Evolutionary conservation across 2,113 vertebrate species (phyloP).

Genomic region (Toxotes chatareus): DNA sequence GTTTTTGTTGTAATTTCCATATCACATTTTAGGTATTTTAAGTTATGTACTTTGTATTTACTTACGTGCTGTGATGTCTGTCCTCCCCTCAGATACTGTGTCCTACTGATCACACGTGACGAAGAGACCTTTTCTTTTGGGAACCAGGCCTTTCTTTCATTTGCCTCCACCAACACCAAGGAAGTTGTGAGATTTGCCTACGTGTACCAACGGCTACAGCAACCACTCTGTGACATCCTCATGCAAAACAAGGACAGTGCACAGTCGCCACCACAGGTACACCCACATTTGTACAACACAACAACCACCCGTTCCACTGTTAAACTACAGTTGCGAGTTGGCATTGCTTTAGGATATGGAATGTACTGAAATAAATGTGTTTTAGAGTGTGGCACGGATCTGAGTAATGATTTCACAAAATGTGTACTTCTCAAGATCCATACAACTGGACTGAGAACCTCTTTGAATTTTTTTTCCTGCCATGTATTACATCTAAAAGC

Average conservation of each 20-base stretch:
- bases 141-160: conserved; percentile 90
- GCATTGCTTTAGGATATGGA: not conserved
- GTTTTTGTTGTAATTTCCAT: not conserved
- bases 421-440: not conserved
- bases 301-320: not conserved
- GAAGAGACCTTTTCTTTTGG: conserved; percentile 81
- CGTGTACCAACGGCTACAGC: conserved; percentile 89
- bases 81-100: conserved; percentile 87
- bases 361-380: not conserved
- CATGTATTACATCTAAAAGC: not conserved
- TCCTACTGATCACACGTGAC: conserved; percentile 89
- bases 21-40: not conserved
- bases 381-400: not conserved
- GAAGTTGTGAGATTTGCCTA: conserved; percentile 92
- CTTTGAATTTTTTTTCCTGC: not conserved
- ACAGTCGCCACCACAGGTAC: conserved; percentile 77
- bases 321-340: not conserved
- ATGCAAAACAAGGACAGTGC: conserved; percentile 81
- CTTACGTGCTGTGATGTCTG: not conserved
- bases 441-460: rapidly evolving
- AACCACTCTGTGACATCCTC: conserved; percentile 86
- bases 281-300: not conserved
- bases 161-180: conserved; percentile 90
- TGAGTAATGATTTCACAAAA: not conserved
- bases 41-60: not conserved